Percentiles rank a stretch among this genome's conserved stretches.
These are phyloP conservation scores for Cydia amplana DNA, from an alignment of 1,140 invertebrate species.

Conservation along the genomic window DNA sequence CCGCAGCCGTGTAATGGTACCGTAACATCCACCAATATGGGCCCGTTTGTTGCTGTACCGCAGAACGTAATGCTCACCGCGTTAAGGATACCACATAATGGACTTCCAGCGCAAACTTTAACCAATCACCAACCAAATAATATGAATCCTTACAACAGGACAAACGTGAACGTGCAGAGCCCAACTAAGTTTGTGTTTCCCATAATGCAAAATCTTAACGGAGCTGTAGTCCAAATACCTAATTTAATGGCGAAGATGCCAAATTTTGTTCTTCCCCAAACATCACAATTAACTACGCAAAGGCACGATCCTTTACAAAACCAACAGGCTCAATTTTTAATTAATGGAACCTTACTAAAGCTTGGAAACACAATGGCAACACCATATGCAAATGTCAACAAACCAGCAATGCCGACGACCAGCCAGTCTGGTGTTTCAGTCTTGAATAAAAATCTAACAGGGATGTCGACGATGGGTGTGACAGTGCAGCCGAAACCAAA, in stretches of 20 bases:
- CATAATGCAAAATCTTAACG: constrained; percentile 76
- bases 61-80: constrained; percentile 78
- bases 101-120: constrained; percentile 61
- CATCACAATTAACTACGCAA: constrained; percentile 59
- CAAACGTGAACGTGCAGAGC: constrained; percentile 72
- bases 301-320: constrained; percentile 69
- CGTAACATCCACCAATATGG: constrained; percentile 63
- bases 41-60: constrained; percentile 69
- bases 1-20: constrained; percentile 64
- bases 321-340: constrained; percentile 73
- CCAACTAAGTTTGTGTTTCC: constrained; percentile 77
- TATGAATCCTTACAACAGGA: constrained; percentile 64
- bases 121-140: constrained; percentile 55
- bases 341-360: constrained; percentile 77
- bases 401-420: constrained; percentile 54
- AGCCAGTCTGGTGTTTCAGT: constrained; percentile 61
- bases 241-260: constrained; percentile 76
- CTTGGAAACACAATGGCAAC: constrained; percentile 68
- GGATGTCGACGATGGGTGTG: constrained; percentile 64
- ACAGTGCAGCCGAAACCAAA: constrained; percentile 72
- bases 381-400: constrained; percentile 60
- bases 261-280: constrained; percentile 73
- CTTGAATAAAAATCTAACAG: constrained; percentile 67
- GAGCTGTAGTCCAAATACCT: constrained; percentile 76
- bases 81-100: constrained; percentile 77